Evolutionary conservation across 2,888 invertebrate species (phyloP).

Genomic region (Pachliopta kotzebuea): DNA sequence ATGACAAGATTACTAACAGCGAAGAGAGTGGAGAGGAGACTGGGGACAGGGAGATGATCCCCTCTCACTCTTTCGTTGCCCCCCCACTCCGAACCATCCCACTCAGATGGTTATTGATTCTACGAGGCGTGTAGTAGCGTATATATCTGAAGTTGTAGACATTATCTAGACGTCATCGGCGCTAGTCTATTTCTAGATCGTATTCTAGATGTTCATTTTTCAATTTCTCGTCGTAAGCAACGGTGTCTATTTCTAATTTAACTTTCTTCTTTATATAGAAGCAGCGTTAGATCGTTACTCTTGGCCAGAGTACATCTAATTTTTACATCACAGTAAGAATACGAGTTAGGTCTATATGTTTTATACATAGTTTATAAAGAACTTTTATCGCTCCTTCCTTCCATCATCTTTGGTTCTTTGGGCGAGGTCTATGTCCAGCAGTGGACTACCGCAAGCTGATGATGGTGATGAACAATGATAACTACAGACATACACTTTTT

Average conservation of each 20-base stretch:
- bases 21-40: background rate
- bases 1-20: conserved; percentile 22
- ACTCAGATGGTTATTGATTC: conserved; percentile 23
- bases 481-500: no score
- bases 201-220: conserved; percentile 11
- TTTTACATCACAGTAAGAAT: background rate
- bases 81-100: conserved; percentile 3
- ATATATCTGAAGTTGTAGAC: background rate
- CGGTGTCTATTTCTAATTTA: background rate
- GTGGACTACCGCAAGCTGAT: no score
- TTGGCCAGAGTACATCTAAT: background rate
- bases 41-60: background rate
- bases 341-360: background rate
- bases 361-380: background rate
- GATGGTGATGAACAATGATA: no score
- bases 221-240: background rate
- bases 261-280: background rate
- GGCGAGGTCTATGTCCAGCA: no score
- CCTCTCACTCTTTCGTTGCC: background rate
- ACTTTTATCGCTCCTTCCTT: no score
- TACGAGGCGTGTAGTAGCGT: conserved; percentile 14
- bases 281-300: no score
- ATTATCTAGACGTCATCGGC: background rate
- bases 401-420: no score
- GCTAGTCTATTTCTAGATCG: conserved; percentile 12